Conservation (phyloP, 2,888 invertebrate species). For the Ellobium chinense region DNA sequence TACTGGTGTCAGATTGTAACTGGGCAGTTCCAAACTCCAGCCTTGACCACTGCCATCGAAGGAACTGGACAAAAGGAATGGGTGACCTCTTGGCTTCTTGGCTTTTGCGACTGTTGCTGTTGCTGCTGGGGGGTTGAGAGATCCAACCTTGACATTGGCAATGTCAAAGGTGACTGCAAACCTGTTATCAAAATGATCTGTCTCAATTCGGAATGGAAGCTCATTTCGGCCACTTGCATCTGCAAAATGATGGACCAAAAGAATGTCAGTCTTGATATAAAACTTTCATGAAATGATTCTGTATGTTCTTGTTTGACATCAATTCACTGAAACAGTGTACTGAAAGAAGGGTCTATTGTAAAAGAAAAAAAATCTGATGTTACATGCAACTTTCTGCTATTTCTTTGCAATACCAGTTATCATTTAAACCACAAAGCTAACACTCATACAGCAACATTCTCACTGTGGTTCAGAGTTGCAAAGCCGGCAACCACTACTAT, state of each 20-base stretch:
- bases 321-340: no score
- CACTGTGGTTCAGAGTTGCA: no score
- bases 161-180: slow-evolving; percentile 50
- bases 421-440: no score
- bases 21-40: slow-evolving; percentile 28
- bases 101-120: background rate
- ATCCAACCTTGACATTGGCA: slow-evolving; percentile 21
- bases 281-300: no score
- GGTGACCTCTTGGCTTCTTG: background rate
- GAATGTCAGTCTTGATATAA: no score
- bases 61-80: slow-evolving; percentile 14
- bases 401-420: no score
- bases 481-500: no score
- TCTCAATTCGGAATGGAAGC: slow-evolving; percentile 60
- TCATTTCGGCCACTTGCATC: slow-evolving; percentile 55
- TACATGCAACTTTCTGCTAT: no score
- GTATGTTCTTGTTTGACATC: no score
- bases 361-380: no score
- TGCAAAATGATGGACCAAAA: slow-evolving; percentile 38
- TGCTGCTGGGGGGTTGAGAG: background rate
- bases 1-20: slow-evolving; percentile 63
- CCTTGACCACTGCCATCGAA: slow-evolving; percentile 20
- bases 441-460: no score
- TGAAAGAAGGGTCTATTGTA: no score
- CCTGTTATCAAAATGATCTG: slow-evolving; percentile 55